A percentile compares a stretch with the other conserved stretches of the same genome.
These are phyloP conservation scores for Indicator indicator DNA, from an alignment of 2,113 vertebrate species.

Conservation along the genomic window DNA sequence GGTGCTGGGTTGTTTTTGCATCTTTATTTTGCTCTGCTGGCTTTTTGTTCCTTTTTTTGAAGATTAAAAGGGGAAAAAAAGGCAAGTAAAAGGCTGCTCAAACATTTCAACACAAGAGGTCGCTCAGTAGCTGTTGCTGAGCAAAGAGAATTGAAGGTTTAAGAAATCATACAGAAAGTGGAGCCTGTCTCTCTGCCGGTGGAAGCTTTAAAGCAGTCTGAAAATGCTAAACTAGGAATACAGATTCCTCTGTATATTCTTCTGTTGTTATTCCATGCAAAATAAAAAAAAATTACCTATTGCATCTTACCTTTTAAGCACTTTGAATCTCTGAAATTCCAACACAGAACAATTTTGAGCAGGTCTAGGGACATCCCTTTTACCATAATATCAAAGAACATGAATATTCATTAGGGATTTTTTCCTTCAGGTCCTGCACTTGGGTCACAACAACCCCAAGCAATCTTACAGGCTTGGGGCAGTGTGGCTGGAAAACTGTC, in stretches of 20 bases:
- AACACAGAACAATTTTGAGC: not conserved
- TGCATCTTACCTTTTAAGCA: not conserved
- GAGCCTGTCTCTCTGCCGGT: not conserved
- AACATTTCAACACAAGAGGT: slow-evolving; percentile 63
- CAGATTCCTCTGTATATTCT: not conserved
- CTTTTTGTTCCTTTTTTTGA: not conserved
- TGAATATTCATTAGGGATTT: not conserved
- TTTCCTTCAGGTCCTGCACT: not conserved
- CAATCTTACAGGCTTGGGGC: no score
- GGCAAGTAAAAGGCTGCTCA: not conserved
- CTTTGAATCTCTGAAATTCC: not conserved
- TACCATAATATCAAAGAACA: not conserved
- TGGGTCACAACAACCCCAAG: no score
- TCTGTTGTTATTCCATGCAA: not conserved
- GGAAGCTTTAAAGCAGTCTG: not conserved
- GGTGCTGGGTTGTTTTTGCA: not conserved
- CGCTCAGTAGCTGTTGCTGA: slow-evolving; percentile 50
- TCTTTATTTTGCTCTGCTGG: not conserved
- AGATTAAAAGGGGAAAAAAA: not conserved
- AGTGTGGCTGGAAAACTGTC: no score
- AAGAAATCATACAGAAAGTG: not conserved
- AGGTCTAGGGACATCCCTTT: not conserved
- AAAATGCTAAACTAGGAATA: not conserved
- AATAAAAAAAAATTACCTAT: not conserved
- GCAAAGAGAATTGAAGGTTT: not conserved